Percentiles rank a stretch among this genome's conserved stretches.
These are phyloP conservation scores for Platycnemis pennipes DNA, from an alignment of 2,888 invertebrate species.

Conservation along the genomic window DNA sequence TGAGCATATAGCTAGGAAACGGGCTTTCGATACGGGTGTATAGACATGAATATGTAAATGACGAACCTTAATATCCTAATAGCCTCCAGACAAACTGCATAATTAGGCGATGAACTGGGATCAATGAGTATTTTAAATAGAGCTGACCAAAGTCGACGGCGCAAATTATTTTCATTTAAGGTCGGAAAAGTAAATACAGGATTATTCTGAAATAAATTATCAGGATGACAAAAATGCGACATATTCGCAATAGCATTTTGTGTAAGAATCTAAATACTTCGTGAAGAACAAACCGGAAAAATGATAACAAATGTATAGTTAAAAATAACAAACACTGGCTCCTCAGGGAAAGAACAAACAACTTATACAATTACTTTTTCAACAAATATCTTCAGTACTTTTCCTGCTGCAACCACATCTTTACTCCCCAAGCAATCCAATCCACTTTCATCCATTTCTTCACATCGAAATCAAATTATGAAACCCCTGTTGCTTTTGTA, in stretches of 20 bases:
- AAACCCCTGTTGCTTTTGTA: constrained; percentile 60
- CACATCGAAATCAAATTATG: constrained; percentile 65
- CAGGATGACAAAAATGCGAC: neutral
- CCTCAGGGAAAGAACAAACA: constrained; percentile 59
- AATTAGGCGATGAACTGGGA: constrained; percentile 79
- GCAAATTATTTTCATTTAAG: constrained; percentile 81
- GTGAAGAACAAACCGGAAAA: neutral
- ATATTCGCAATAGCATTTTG: neutral
- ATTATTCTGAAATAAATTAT: constrained; percentile 79
- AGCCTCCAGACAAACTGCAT: constrained; percentile 82
- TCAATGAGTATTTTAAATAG: constrained; percentile 83
- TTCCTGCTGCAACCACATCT: constrained; percentile 74
- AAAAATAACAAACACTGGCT: constrained; percentile 60
- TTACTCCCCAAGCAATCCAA: constrained; percentile 69
- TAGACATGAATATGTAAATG: neutral
- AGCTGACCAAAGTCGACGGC: constrained; percentile 83
- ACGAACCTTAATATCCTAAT: constrained; percentile 85
- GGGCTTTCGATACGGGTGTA: too few relatives aligned
- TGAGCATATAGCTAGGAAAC: constrained; percentile 7
- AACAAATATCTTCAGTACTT: constrained; percentile 77
- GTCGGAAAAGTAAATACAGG: constrained; percentile 84
- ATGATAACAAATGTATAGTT: neutral
- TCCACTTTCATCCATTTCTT: constrained; percentile 70
- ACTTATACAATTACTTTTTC: constrained; percentile 77
- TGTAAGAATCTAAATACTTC: neutral